Evolutionary conservation across 1,140 invertebrate genomes (phyloP), one percentile per base, ranked within the genome.

Genomic region (Drosophila melanica): DNA sequence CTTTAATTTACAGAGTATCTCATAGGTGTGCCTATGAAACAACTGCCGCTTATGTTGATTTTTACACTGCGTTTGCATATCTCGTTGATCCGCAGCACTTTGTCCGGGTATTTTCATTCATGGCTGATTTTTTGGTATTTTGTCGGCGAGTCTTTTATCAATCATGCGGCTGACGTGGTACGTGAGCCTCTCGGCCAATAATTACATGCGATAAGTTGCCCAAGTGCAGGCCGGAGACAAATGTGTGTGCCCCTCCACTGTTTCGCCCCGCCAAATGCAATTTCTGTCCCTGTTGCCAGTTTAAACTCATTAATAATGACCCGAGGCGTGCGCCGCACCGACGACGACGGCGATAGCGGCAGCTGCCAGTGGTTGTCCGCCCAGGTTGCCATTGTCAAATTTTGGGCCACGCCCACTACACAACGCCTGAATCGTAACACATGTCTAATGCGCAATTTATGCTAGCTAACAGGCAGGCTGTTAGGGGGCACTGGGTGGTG

Each of bases 151-250:
- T 65, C 84, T 87, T 87, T 87, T 87, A 89, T 87, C 84, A 87
- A 87, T 89, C 82, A 86, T 86, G 75, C 66, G 75, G 65, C 78
- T 78, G 80, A 66, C 69, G 63, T 67, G 44, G 63, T 69, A 68
- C 79, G 66, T 87, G 82, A 81, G 75, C 76, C 82, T 78, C 69
- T 75, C 63, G 82, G 79, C 79, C 84, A 87, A 87, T 87, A 87
- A 87, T 87, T 87, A 84, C 84, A 89, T 72, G 84, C 84, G 84
- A 87, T 87, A 87, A 87, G 79, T 87, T 84, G 81, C 70, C 75
- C 59, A 54, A 75, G 59, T 65, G 68, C 59, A 54, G 41, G 35
- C 60, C 41, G 30, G 54, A 59, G 59, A 71, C 73, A 75, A 65
- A 75, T 69, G 37, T 64, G n/a, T 51, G 55, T 14, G n/a, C 20